A percentile compares a stretch with the other conserved stretches of the same genome.
phyloP scores from a whole-genome alignment of 2,888 invertebrate genomes.

The Brachynemurus nebulosus region DNA sequence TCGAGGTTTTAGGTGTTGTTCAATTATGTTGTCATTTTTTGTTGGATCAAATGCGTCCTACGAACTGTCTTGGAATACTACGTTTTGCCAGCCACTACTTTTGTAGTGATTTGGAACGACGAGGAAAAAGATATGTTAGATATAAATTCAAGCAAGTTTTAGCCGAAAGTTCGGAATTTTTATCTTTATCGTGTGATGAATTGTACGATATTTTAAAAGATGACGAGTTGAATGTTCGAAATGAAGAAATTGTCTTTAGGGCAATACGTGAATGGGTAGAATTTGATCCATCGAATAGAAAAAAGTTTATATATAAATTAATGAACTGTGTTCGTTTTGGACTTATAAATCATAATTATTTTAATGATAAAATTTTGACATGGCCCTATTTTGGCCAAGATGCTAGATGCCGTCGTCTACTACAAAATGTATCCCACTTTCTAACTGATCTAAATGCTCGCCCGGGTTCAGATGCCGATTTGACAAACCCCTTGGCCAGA shows the following conservation, averaged over 20 bases:
- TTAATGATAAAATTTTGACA: constrained; percentile 35
- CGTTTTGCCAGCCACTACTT: constrained; percentile 57
- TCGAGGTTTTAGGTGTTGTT: constrained; percentile 56
- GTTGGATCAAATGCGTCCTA: constrained; percentile 43
- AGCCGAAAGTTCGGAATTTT: constrained; percentile 48
- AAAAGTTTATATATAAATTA: constrained; percentile 40
- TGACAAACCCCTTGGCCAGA: constrained; percentile 42
- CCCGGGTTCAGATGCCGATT: constrained; percentile 36
- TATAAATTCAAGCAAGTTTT: constrained; percentile 46
- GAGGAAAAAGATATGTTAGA: constrained; percentile 42
- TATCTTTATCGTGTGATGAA: constrained; percentile 43
- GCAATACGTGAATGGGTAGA: constrained; percentile 59
- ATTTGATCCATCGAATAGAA: constrained; percentile 39
- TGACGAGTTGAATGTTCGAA: constrained; percentile 57
- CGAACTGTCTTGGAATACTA: constrained; percentile 55
- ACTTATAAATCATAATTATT: constrained; percentile 43
- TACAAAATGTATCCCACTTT: constrained; percentile 33
- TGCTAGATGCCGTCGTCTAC: constrained; percentile 38
- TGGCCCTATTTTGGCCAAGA: constrained; percentile 40
- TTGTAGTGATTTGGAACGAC: constrained; percentile 49
- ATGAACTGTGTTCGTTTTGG: constrained; percentile 53
- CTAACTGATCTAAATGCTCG: constrained; percentile 37
- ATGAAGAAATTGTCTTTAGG: constrained; percentile 61
- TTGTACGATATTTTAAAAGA: constrained; percentile 48
- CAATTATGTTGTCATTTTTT: constrained; percentile 55